These are phyloP conservation scores for Rhimphoctona megacephalus DNA, from an alignment of 2,888 invertebrate species.

Conservation along the genomic window DNA sequence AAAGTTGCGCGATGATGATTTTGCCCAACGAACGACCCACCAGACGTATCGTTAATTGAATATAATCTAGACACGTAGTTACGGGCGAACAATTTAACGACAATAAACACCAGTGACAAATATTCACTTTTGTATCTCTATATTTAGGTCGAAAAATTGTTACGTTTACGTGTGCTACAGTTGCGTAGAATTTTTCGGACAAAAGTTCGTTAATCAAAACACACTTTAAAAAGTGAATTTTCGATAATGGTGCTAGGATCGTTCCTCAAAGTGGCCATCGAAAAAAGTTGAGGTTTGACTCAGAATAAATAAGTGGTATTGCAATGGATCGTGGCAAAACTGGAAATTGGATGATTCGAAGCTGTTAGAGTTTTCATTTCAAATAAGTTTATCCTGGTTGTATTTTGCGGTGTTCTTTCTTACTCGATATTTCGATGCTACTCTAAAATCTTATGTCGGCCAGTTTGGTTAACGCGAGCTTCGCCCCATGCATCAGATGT, in stretches of 20 bases:
- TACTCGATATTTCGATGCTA: background rate
- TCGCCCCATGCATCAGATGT: slow-evolving; percentile 2
- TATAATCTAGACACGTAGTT: slow-evolving; percentile 65
- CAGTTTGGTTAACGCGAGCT: slow-evolving; percentile 20
- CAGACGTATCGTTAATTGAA: slow-evolving; percentile 46
- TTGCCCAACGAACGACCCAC: slow-evolving; percentile 46
- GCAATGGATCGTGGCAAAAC: background rate
- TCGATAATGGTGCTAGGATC: background rate
- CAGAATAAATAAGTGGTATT: background rate
- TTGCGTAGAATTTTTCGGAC: background rate
- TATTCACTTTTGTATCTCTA: slow-evolving; percentile 57
- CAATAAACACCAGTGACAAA: slow-evolving; percentile 67
- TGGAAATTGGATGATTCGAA: background rate
- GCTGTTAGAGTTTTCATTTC: background rate
- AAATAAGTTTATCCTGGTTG: background rate
- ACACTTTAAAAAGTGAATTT: background rate
- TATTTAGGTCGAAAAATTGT: slow-evolving; percentile 62
- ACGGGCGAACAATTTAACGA: slow-evolving; percentile 69
- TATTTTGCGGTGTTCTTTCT: background rate
- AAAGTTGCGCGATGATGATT: background rate
- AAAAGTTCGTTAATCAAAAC: background rate
- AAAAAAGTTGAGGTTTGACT: background rate
- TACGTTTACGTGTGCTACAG: slow-evolving; percentile 27
- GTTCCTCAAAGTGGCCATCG: background rate
- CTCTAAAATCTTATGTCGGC: background rate